These are phyloP conservation scores for Agapostemon virescens DNA, from an alignment of 2,888 invertebrate genomes.

Conservation along the genomic window DNA sequence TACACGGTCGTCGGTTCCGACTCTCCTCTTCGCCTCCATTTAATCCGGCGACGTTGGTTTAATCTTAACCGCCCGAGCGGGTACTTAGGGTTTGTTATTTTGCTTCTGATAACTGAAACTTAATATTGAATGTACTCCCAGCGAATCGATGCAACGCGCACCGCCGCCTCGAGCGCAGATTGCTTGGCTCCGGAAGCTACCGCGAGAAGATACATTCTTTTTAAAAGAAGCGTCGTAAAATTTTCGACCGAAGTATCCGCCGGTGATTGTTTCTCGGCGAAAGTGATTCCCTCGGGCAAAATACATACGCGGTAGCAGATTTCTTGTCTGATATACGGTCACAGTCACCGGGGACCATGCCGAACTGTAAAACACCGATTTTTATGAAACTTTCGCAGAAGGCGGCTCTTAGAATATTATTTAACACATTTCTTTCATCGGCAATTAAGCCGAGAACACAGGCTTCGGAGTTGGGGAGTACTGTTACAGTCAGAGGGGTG, in stretches of 20 bases:
- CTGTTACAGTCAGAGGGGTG: no score
- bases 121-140: constrained; percentile 13
- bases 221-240: not conserved
- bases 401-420: no score
- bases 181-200: not conserved
- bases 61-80: constrained; percentile 18
- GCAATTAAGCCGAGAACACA: no score
- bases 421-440: no score
- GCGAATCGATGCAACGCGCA: not conserved
- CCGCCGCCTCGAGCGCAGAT: not conserved
- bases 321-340: not conserved
- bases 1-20: not conserved
- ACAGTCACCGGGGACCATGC: no score
- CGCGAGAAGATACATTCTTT: not conserved
- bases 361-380: no score
- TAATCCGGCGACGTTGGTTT: constrained; percentile 8
- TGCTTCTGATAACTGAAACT: constrained; percentile 5
- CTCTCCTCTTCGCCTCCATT: not conserved
- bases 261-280: not conserved
- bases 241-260: not conserved
- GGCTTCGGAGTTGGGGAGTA: no score
- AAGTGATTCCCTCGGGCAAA: not conserved
- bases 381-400: no score
- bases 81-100: constrained; percentile 13
- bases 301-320: not conserved